Evolutionary conservation across 2,888 invertebrate genomes (phyloP), one percentile per base, ranked within the genome.

Genomic region (Mimumesa dahlbomi): DNA sequence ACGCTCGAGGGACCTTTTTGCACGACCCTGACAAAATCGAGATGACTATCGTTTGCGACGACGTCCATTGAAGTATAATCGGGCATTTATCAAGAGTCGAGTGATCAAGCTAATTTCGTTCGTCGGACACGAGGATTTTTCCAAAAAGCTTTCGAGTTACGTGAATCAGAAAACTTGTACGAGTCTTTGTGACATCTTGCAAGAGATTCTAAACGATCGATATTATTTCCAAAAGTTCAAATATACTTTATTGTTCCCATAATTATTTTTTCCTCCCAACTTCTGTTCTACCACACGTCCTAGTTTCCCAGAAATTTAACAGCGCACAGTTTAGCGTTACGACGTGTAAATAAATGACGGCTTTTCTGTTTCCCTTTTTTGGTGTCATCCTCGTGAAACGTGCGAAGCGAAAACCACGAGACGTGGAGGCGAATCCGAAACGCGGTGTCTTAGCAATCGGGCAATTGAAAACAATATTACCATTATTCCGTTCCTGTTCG

Each of bases 401-500:
- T 36, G n/a, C 3, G 9, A 53, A 7, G 49, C n/a, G 19, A 19
- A 42, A 14, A 49, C 36, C 63, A 38, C 18, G 46, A 54, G 67
- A 69, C 67, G 53, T 61, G 59, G 50, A 45, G 64, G 52, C n/a
- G 42, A n/a, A 57, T 49, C 9, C 14, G 16, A 36, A 42, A 42
- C 25, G 50, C 34, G 40, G 16, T 36, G 19, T 9, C 29, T 19
- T 43, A 57, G 21, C 42, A 49, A 50, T 49, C 21, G 45, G 45
- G 36, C 7, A 34, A 34, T 52, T 53, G 38, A 29, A 54, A 54
- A 62, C 48, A 42, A 22, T 58, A 43, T 53, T 59, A 53, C 57
- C 21, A 67, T 48, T 67, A 43, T 36, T 67, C n/a, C 67, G 58
- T 53, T 53, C 36, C 67, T 31, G 49, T 53, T 59, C 36, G 22